phyloP scores from a whole-genome alignment of 2,888 invertebrate genomes.

The Graphium colonna region DNA sequence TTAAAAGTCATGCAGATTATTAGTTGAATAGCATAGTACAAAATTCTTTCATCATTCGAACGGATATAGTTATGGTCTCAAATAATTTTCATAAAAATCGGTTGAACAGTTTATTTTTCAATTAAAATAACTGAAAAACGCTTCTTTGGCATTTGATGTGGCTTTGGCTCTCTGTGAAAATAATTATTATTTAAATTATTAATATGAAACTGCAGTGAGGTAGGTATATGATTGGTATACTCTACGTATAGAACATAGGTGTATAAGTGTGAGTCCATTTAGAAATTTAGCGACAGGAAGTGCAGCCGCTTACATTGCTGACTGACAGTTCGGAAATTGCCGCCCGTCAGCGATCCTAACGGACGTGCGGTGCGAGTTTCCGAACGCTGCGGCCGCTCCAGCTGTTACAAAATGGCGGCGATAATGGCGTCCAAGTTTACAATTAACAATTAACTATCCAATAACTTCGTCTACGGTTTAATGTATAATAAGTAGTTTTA shows the following conservation, averaged over 20 bases:
- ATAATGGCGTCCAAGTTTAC: background rate
- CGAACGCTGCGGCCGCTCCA: conserved; percentile 10
- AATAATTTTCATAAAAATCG: too few species aligned
- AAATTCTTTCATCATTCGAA: too few species aligned
- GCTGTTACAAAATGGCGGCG: conserved; percentile 15
- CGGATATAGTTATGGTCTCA: too few species aligned
- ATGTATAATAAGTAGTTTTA: too few species aligned
- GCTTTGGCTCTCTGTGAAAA: too few species aligned
- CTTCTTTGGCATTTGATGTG: too few species aligned
- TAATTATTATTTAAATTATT: too few species aligned
- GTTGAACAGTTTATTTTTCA: too few species aligned
- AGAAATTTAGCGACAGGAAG: conserved; percentile 25
- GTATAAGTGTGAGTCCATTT: conserved; percentile 10
- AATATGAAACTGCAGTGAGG: too few species aligned
- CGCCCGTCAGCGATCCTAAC: conserved; percentile 33
- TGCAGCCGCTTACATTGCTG: conserved; percentile 26
- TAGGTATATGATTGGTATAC: background rate
- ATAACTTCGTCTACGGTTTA: background rate
- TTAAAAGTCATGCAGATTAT: too few species aligned
- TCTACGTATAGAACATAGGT: background rate
- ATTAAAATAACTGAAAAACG: too few species aligned
- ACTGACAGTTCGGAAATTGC: conserved; percentile 62
- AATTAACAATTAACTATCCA: background rate
- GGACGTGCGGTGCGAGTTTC: conserved; percentile 18
- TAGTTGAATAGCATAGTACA: too few species aligned